Percentiles rank a stretch among this genome's conserved stretches.
phyloP scores from a whole-genome alignment of 2,888 invertebrate species.

The Leptopilina myrica region DNA sequence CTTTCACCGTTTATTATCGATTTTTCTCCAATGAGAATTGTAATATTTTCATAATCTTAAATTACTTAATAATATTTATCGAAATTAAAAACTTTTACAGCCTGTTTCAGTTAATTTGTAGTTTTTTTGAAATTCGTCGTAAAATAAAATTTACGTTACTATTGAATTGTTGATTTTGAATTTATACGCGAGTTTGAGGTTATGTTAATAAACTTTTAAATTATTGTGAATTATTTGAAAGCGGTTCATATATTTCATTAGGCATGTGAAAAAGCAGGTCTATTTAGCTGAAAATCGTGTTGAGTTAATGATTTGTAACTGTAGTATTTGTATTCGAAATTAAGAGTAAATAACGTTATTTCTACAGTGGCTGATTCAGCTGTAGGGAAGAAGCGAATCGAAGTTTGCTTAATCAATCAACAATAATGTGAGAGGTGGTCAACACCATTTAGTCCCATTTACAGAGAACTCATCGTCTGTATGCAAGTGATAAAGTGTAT shows the following conservation, averaged over 20 bases:
- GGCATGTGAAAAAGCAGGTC: background rate
- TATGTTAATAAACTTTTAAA: background rate
- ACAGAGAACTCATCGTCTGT: conserved; percentile 46
- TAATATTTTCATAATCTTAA: too few relatives aligned
- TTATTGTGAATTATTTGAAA: too few relatives aligned
- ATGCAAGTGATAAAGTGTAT: conserved; percentile 60
- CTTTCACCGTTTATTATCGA: too few relatives aligned
- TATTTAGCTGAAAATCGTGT: conserved; percentile 25
- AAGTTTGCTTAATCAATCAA: background rate
- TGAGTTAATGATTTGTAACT: conserved; percentile 29
- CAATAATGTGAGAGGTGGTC: background rate
- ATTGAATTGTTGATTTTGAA: too few relatives aligned
- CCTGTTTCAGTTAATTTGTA: too few relatives aligned
- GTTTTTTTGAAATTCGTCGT: too few relatives aligned
- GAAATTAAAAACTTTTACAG: too few relatives aligned
- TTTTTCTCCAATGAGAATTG: too few relatives aligned
- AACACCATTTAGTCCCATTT: conserved; percentile 41
- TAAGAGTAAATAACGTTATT: too few relatives aligned
- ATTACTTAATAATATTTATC: too few relatives aligned
- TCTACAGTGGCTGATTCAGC: background rate
- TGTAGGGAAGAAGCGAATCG: background rate
- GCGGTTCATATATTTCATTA: background rate
- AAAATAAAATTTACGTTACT: too few relatives aligned
- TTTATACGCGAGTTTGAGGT: too few relatives aligned
- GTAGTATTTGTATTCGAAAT: background rate